Conservation (phyloP, 2,888 invertebrate genomes). For the Ernsta delagoae region DNA sequence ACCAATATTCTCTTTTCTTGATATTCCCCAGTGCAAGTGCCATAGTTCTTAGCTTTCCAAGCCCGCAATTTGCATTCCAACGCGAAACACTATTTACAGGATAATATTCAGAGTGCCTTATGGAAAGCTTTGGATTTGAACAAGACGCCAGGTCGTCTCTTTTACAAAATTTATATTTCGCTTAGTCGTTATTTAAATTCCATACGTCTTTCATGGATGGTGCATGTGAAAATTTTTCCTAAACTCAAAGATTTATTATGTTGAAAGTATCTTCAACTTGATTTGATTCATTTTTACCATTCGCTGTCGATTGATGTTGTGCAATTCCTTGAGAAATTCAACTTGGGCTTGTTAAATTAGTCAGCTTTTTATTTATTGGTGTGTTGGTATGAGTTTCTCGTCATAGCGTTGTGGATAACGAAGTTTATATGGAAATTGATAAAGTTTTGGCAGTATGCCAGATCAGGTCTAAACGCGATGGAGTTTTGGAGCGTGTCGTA, state of each 20-base stretch:
- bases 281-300: slow-evolving; percentile 17
- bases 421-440: slow-evolving; percentile 29
- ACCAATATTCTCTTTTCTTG: not conserved
- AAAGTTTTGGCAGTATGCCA: slow-evolving; percentile 20
- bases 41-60: slow-evolving; percentile 11
- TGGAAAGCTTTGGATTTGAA: not conserved
- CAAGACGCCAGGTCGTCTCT: no score
- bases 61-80: slow-evolving; percentile 7
- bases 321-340: slow-evolving; percentile 11
- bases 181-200: slow-evolving; percentile 32
- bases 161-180: slow-evolving; percentile 19
- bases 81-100: slow-evolving; percentile 13
- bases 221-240: slow-evolving; percentile 20
- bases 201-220: slow-evolving; percentile 8
- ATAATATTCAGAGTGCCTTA: slow-evolving; percentile 11
- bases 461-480: not conserved
- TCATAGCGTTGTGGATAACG: slow-evolving; percentile 1
- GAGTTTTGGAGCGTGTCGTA: slow-evolving; percentile 21
- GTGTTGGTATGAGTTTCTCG: not conserved
- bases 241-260: slow-evolving; percentile 25
- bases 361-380: not conserved
- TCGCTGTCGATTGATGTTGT: slow-evolving; percentile 18
- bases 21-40: slow-evolving; percentile 1
- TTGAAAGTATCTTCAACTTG: slow-evolving; percentile 16
- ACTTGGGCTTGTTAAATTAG: not conserved